These are phyloP conservation scores for Noctua fimbriata DNA, from an alignment of 2,888 invertebrate genomes.

Conservation along the genomic window DNA sequence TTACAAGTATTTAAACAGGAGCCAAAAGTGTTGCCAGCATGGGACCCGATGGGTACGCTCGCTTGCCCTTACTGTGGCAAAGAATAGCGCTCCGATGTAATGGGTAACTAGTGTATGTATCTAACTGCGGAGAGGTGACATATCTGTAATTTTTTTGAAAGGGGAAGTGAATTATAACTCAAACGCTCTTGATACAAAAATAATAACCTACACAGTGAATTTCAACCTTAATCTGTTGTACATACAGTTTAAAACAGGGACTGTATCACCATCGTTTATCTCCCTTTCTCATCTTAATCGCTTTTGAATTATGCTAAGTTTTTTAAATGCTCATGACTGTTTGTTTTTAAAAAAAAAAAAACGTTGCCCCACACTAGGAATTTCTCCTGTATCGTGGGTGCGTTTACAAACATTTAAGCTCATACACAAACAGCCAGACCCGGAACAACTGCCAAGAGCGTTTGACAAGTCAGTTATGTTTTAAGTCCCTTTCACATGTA, in stretches of 20 bases:
- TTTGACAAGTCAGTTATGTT: background rate
- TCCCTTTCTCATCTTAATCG: background rate
- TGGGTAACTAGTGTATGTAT: conserved; percentile 16
- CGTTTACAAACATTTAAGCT: too few relatives aligned
- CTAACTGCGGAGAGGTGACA: conserved; percentile 6
- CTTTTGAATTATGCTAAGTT: background rate
- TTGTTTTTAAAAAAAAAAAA: too few relatives aligned
- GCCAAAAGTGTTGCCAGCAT: conserved; percentile 95
- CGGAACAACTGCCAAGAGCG: background rate
- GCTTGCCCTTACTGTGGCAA: conserved; percentile 88
- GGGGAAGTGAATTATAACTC: background rate
- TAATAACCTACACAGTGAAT: background rate
- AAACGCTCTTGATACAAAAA: background rate
- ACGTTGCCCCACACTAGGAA: too few relatives aligned
- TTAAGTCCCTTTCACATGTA: background rate
- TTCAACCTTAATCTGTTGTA: background rate
- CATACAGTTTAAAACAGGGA: background rate
- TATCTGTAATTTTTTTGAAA: conserved; percentile 16
- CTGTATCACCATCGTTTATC: background rate
- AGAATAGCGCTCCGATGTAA: conserved; percentile 66
- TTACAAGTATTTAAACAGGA: conserved; percentile 94
- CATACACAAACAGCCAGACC: too few relatives aligned
- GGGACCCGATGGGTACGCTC: conserved; percentile 98
- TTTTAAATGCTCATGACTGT: background rate
- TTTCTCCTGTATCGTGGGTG: too few relatives aligned